phyloP scores from a whole-genome alignment of 2,797 vertebrate species.

The Linurgus olivaceus region DNA sequence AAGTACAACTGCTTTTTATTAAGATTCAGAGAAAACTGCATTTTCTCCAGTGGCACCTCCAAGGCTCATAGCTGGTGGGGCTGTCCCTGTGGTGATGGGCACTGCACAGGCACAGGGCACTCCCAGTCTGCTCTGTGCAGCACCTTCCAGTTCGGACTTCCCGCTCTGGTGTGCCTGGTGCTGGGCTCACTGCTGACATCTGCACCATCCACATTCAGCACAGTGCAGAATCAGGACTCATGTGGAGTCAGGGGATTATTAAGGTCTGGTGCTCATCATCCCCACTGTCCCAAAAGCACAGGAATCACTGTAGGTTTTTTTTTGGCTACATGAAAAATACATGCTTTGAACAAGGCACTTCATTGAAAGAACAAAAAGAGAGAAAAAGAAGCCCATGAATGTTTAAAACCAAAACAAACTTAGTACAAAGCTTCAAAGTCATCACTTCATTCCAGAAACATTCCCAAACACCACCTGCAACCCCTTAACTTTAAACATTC shows the following conservation, averaged over 20 bases:
- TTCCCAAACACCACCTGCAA: conserved; percentile 2
- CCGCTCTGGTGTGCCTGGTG: background rate
- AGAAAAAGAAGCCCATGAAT: background rate
- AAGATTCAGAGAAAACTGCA: background rate
- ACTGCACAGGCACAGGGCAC: background rate
- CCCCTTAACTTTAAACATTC: background rate
- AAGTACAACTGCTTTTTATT: background rate
- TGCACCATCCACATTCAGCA: background rate
- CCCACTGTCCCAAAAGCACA: background rate
- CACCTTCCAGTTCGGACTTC: background rate
- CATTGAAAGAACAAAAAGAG: background rate
- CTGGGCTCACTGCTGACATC: fast-evolving
- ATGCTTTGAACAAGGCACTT: background rate
- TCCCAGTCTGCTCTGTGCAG: background rate
- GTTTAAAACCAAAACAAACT: conserved; percentile 1
- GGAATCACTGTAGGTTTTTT: background rate
- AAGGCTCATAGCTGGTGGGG: background rate
- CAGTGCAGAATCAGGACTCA: background rate
- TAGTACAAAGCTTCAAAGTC: background rate
- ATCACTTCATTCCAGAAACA: conserved; percentile 12
- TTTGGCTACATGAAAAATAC: background rate
- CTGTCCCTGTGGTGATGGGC: background rate
- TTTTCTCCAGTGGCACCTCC: background rate
- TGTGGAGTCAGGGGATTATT: background rate
- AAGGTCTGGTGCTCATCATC: background rate